Conservation (phyloP, 2,113 vertebrate genomes). For the Vombatus ursinus region DNA sequence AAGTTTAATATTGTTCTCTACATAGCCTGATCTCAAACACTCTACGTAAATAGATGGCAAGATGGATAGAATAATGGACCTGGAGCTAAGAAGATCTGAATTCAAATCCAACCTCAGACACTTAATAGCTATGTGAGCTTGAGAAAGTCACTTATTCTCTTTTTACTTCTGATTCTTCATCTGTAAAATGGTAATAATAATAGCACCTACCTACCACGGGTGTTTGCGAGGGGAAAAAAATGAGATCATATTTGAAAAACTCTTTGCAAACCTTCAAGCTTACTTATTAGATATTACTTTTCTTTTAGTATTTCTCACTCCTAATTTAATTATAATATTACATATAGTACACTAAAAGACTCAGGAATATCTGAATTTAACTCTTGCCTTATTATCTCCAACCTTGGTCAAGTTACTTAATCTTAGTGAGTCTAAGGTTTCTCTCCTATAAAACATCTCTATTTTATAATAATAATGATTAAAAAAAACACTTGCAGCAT, state of each 20-base stretch:
- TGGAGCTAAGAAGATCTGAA: too few species aligned
- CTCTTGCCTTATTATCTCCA: not conserved
- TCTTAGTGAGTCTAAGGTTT: not conserved
- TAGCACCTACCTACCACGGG: too few species aligned
- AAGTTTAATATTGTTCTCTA: too few species aligned
- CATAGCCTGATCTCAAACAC: too few species aligned
- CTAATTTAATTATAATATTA: not conserved
- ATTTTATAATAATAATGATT: not conserved
- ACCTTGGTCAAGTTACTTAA: not conserved
- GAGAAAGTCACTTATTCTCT: not conserved
- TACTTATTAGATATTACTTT: not conserved
- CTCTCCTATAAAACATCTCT: not conserved
- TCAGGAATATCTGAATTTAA: not conserved
- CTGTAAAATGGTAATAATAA: not conserved
- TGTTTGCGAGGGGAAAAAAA: too few species aligned
- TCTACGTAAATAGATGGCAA: too few species aligned
- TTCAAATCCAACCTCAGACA: too few species aligned
- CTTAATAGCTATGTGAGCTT: too few species aligned
- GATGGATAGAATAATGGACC: too few species aligned
- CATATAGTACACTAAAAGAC: not conserved
- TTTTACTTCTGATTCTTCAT: not conserved
- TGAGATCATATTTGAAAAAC: too few species aligned
- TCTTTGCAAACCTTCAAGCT: not conserved
- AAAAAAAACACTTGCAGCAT: not conserved
- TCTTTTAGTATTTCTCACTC: not conserved